phyloP scores from a whole-genome alignment of 2,888 invertebrate genomes.

The Romanomermis culicivorax region DNA sequence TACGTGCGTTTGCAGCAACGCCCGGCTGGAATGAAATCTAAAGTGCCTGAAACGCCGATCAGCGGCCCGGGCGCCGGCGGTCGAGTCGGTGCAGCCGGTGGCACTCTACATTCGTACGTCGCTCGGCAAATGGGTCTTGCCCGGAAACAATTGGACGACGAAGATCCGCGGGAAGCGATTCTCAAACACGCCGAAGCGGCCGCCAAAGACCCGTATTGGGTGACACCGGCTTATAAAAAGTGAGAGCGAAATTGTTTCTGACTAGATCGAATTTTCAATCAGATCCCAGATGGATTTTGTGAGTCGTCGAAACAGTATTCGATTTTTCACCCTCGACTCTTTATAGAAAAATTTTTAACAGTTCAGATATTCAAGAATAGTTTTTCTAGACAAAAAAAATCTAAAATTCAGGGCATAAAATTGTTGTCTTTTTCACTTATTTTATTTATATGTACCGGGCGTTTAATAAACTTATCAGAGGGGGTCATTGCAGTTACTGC shows the following conservation, averaged over 20 bases:
- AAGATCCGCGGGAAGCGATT: constrained; percentile 24
- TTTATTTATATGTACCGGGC: too few species aligned
- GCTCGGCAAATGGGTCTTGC: constrained; percentile 69
- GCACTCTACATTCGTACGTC: constrained; percentile 83
- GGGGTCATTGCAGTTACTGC: too few species aligned
- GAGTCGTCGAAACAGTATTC: too few species aligned
- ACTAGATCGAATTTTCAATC: too few species aligned
- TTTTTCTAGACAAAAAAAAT: too few species aligned
- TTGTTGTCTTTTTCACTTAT: too few species aligned
- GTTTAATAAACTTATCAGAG: too few species aligned
- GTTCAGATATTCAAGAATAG: too few species aligned
- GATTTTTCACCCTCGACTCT: too few species aligned
- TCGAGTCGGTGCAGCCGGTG: constrained; percentile 48
- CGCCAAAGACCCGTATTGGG: background rate
- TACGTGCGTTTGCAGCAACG: background rate
- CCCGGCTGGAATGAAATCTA: background rate
- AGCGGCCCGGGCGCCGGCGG: constrained; percentile 44
- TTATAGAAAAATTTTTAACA: too few species aligned
- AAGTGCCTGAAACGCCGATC: background rate
- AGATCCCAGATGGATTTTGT: too few species aligned
- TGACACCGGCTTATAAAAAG: constrained; percentile 2
- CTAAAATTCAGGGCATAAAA: too few species aligned
- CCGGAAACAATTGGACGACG: constrained; percentile 22
- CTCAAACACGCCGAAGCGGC: constrained; percentile 24
- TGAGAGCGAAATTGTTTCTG: background rate